A percentile compares a stretch with the other conserved stretches of the same genome.
Evolutionary conservation across 1,140 invertebrate genomes (phyloP).

Genomic region (Nixonia krombeini): DNA sequence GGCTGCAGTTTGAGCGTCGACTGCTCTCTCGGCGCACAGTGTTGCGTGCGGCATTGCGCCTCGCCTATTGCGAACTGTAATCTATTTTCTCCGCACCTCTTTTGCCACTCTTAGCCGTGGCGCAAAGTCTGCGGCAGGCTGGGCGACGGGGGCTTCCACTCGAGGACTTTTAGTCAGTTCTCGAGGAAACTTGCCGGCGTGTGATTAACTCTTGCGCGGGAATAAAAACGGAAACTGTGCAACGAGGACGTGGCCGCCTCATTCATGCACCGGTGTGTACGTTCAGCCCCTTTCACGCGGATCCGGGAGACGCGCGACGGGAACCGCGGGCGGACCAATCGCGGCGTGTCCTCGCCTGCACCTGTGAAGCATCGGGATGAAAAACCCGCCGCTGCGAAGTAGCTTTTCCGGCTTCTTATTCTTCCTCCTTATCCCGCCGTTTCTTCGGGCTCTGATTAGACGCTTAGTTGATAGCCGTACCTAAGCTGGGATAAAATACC

Average conservation of each 20-base stretch:
- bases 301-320: too few species aligned
- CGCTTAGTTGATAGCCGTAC: not conserved
- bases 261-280: too few species aligned
- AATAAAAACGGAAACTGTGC: constrained; percentile 49
- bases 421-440: constrained; percentile 1
- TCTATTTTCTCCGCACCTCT: constrained; percentile 53
- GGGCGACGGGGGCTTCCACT: not conserved
- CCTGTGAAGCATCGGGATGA: not conserved
- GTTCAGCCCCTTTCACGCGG: too few species aligned
- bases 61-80: constrained; percentile 23
- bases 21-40: too few species aligned
- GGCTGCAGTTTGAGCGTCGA: constrained; percentile 35
- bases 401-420: constrained; percentile 2
- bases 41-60: constrained; percentile 47
- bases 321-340: not conserved
- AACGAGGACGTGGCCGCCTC: not conserved
- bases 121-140: constrained; percentile 10
- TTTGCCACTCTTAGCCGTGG: constrained; percentile 30
- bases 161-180: constrained; percentile 48
- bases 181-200: constrained; percentile 50
- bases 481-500: too few species aligned
- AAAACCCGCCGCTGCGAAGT: not conserved
- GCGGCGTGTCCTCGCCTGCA: not conserved
- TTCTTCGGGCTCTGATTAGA: not conserved
- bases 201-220: constrained; percentile 52